phyloP scores from a whole-genome alignment of 2,113 vertebrate genomes.

The Cebidichthys violaceus region DNA sequence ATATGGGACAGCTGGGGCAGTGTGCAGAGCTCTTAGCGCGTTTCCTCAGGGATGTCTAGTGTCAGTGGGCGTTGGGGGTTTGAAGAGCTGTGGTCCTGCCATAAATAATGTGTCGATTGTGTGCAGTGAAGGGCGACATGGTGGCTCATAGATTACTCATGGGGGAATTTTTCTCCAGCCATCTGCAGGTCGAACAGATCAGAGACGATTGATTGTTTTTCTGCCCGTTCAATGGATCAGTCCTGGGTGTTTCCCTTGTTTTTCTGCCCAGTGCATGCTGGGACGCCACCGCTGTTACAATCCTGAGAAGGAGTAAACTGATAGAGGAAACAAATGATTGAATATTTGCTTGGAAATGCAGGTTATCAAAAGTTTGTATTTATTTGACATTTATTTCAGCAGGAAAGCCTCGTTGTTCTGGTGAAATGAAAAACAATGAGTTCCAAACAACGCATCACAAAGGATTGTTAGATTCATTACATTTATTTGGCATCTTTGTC shows the following conservation, averaged over 20 bases:
- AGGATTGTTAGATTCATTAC: not conserved
- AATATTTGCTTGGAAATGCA: not conserved
- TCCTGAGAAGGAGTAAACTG: not conserved
- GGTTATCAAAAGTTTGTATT: not conserved
- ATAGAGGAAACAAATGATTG: not conserved
- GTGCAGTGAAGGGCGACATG: not conserved
- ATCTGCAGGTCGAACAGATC: not conserved
- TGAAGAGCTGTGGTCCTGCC: not conserved
- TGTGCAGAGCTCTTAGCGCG: constrained; percentile 44
- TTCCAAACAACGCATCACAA: not conserved
- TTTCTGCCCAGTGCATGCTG: constrained; percentile 9
- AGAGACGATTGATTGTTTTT: constrained; percentile 9
- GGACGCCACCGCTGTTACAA: not conserved
- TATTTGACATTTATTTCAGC: not conserved
- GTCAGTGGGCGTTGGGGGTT: not conserved
- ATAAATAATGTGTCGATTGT: constrained; percentile 38
- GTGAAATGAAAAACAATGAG: not conserved
- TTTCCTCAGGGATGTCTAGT: constrained; percentile 38
- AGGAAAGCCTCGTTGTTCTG: not conserved
- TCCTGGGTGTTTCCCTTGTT: not conserved
- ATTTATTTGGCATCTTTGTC: not conserved
- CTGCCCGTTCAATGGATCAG: not conserved
- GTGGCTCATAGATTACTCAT: not conserved
- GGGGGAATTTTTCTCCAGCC: not conserved
- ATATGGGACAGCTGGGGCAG: constrained; percentile 62